Percentiles rank a stretch among this genome's conserved stretches.
phyloP scores from a whole-genome alignment of 92 coral and sea anemone species.

The Bergia sp. region DNA sequence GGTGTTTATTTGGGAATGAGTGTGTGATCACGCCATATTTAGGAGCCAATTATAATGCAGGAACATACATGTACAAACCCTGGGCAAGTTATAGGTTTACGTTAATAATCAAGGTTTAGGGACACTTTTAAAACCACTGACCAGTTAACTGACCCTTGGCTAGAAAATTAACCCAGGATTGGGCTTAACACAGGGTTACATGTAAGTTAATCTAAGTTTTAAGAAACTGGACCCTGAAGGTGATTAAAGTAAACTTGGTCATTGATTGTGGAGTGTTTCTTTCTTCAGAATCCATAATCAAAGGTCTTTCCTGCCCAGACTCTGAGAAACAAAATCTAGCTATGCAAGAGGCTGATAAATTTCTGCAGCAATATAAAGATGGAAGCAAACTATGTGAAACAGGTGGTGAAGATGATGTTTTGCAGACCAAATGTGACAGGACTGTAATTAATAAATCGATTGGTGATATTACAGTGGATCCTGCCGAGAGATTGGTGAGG shows the following conservation, averaged over 20 bases:
- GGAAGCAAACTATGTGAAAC: conserved; percentile 22
- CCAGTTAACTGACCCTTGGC: too few species aligned
- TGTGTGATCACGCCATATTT: background rate
- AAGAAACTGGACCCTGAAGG: background rate
- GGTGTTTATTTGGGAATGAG: background rate
- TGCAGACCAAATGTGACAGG: conserved; percentile 32
- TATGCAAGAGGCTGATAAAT: conserved; percentile 79
- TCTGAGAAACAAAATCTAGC: conserved; percentile 69
- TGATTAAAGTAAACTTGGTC: background rate
- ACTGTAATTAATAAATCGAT: conserved; percentile 23
- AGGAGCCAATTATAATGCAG: too few species aligned
- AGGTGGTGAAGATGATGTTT: conserved; percentile 1
- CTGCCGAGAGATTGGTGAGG: background rate
- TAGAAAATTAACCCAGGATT: too few species aligned
- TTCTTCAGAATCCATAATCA: conserved; percentile 79
- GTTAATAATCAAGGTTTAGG: too few species aligned
- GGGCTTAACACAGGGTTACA: too few species aligned
- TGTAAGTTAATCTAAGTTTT: too few species aligned
- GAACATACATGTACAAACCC: too few species aligned
- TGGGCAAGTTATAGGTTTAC: too few species aligned
- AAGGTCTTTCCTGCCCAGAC: conserved; percentile 76
- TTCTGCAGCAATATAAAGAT: conserved; percentile 61
- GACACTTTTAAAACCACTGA: too few species aligned
- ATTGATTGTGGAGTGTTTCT: background rate
- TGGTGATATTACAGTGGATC: background rate